Percentiles rank a stretch among this genome's conserved stretches.
Evolutionary conservation across 2,888 invertebrate species (phyloP).

Genomic region (Conomelus anceps): DNA sequence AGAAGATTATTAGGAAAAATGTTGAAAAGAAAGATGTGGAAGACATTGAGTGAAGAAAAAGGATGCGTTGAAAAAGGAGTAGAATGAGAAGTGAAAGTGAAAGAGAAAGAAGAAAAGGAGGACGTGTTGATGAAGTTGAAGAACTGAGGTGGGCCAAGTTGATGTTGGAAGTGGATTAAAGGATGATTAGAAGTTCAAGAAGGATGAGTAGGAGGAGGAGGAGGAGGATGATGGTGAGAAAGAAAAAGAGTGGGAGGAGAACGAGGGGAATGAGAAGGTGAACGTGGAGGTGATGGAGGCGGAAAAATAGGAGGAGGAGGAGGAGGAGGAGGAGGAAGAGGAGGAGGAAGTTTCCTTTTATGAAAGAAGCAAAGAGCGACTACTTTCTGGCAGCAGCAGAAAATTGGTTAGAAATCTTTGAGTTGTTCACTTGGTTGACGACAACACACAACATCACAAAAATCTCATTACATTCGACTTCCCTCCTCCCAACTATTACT

Average conservation of each 20-base stretch:
- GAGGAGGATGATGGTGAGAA: not conserved
- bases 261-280: not conserved
- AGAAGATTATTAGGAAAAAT: too few relatives aligned
- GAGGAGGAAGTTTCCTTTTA: not conserved
- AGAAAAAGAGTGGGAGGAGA: not conserved
- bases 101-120: too few relatives aligned
- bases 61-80: too few relatives aligned
- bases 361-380: not conserved
- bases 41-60: not conserved
- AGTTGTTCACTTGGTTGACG: constrained; percentile 17
- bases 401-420: constrained; percentile 18
- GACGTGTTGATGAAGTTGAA: too few relatives aligned
- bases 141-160: too few relatives aligned
- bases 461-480: constrained; percentile 15
- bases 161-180: too few relatives aligned
- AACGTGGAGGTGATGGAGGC: not conserved
- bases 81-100: too few relatives aligned
- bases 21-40: too few relatives aligned
- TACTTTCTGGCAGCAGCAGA: constrained; percentile 5
- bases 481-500: not conserved
- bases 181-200: too few relatives aligned
- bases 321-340: not conserved
- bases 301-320: not conserved
- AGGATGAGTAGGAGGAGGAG: not conserved
- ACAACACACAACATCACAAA: constrained; percentile 17